Evolutionary conservation across 2,888 invertebrate species (phyloP), one percentile per base, ranked within the genome.

Genomic region (Plemyria rubiginata): DNA sequence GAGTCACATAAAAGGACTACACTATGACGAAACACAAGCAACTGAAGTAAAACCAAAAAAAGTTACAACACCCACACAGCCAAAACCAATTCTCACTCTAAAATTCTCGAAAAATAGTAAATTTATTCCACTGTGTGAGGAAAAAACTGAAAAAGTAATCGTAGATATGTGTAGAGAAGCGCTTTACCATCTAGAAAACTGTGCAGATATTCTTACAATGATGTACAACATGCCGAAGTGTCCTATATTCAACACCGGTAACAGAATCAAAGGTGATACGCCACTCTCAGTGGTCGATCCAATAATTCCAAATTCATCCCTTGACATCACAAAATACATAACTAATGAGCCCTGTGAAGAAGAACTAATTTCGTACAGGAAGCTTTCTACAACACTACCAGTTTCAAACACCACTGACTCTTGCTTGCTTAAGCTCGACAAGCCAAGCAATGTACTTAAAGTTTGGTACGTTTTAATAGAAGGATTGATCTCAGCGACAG

Each of bases 171-270:
- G 95, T 82, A 90, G 95, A 79, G 96, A 97, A 79, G 97, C 98
- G 0, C 88, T 99, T 32, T 96, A 96, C 74, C 97, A 98, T 78
- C 91, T 99, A 36, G 95, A 97, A 80, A 96, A 95, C 73, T 98
- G 98, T 82, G 96, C 97, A 61, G 95, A 96, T 67, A 98, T 98
- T 72, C 89, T 99, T 57, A 96, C 97, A 3, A 96, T 97, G 87
- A 98, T 98, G 98, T 97, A 97, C 85, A 96, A 96, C 77, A 98
- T 98, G 98, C 98, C 98, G 0, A 97, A 97, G 75, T 98, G 98
- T 82, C 98, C 98, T 0, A 96, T 96, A 66, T 98, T 98, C 80
- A 97, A 98, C 84, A 96, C 98, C 12, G 97, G 98, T 0, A 97
- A 98, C 78, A 94, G 96, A 78, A 95, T 97, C 68, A 96, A 96